Percentiles rank a stretch among this genome's conserved stretches.
These are phyloP conservation scores for Eretmochelys imbricata DNA, from an alignment of 2,113 vertebrate genomes.

Conservation along the genomic window DNA sequence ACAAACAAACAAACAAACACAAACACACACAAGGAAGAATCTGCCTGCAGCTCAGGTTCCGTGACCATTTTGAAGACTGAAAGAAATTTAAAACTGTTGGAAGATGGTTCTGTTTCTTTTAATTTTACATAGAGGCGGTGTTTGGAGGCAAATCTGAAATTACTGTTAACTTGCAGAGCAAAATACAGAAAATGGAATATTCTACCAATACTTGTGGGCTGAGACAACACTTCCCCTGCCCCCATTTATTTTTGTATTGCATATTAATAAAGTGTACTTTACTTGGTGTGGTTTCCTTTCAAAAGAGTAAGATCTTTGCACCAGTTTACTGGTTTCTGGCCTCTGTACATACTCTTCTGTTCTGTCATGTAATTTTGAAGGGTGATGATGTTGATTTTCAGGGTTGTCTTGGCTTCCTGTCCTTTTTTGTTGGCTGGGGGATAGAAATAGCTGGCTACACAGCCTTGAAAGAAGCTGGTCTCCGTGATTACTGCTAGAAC, in stretches of 20 bases:
- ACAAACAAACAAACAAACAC: no score
- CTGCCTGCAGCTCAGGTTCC: background rate
- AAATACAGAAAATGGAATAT: background rate
- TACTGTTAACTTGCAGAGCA: no score
- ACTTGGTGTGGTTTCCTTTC: constrained; percentile 69
- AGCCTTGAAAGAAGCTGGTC: background rate
- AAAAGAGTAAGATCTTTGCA: background rate
- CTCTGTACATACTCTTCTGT: background rate
- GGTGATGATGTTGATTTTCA: background rate
- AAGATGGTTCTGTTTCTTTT: background rate
- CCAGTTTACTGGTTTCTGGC: background rate
- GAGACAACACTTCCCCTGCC: background rate
- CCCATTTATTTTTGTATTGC: constrained; percentile 51
- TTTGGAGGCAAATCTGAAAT: background rate
- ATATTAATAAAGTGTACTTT: constrained; percentile 70
- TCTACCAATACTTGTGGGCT: background rate
- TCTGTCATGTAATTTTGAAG: background rate
- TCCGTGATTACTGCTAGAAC: background rate
- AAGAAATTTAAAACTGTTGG: background rate
- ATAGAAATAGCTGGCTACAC: background rate
- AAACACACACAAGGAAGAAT: background rate
- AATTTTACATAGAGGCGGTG: background rate
- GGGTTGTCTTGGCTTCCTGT: background rate
- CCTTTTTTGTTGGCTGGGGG: background rate
- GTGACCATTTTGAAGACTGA: background rate